Evolutionary conservation across 2,888 invertebrate genomes (phyloP).

Genomic region (Tipula confusa): DNA sequence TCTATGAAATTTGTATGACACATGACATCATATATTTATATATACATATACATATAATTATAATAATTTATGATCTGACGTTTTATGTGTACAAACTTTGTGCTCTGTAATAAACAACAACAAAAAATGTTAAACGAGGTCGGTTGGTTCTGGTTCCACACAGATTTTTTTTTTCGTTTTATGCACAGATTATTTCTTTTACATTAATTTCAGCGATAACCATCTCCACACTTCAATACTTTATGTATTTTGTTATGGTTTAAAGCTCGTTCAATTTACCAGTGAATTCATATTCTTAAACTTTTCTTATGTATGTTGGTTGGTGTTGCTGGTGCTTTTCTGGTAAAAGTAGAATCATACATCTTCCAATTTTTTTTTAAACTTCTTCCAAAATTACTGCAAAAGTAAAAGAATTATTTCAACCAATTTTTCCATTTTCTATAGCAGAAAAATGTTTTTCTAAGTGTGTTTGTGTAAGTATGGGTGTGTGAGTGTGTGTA

Average conservation of each 20-base stretch:
- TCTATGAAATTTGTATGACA: background rate
- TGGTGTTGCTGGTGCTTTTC: background rate
- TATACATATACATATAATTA: too few species aligned
- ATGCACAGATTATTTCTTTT: background rate
- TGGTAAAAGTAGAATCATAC: background rate
- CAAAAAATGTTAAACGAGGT: background rate
- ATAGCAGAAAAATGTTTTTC: background rate
- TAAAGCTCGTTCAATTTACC: background rate
- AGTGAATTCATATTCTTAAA: constrained; percentile 16
- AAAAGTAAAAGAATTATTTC: background rate
- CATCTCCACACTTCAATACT: background rate
- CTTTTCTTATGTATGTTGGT: background rate
- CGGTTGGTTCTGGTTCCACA: too few species aligned
- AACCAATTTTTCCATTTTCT: background rate
- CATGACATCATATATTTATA: background rate
- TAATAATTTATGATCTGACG: background rate
- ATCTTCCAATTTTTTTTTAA: background rate
- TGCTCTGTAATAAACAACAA: background rate
- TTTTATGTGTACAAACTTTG: background rate
- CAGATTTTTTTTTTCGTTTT: background rate
- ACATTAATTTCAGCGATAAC: constrained; percentile 20
- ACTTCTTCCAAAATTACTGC: background rate
- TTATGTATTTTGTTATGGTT: constrained; percentile 1
- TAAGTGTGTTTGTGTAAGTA: background rate
- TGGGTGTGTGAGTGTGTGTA: background rate